phyloP scores from a whole-genome alignment of 2,888 invertebrate genomes.

The Spatulosminthurus flaviceps region DNA sequence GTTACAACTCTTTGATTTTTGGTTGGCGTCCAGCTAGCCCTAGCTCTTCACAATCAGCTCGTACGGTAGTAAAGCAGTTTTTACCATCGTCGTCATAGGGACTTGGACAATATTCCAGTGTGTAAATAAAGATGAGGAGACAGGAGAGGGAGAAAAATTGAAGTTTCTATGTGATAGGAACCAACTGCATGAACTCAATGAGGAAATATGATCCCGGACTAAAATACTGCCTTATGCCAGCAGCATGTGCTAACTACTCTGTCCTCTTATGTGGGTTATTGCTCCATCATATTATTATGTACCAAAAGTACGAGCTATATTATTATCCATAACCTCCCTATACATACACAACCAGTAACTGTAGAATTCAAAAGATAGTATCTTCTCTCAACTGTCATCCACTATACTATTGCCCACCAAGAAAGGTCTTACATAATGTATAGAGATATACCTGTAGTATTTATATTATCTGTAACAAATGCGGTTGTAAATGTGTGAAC shows the following conservation, averaged over 20 bases:
- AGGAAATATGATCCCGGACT: constrained; percentile 39
- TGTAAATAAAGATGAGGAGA: constrained; percentile 40
- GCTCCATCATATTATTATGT: background rate
- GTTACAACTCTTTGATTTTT: too few relatives aligned
- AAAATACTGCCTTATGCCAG: background rate
- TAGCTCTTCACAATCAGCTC: too few relatives aligned
- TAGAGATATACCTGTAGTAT: too few relatives aligned
- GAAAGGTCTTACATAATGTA: too few relatives aligned
- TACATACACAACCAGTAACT: too few relatives aligned
- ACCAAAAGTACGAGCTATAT: background rate
- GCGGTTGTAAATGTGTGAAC: constrained; percentile 14
- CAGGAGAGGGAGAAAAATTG: constrained; percentile 38
- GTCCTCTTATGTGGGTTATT: background rate
- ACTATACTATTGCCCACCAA: too few relatives aligned
- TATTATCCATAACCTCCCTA: background rate
- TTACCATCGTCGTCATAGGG: too few relatives aligned
- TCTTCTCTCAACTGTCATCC: too few relatives aligned
- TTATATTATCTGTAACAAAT: background rate
- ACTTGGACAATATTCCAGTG: constrained; percentile 18
- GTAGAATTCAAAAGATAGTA: too few relatives aligned
- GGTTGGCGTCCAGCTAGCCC: too few relatives aligned
- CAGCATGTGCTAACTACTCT: background rate
- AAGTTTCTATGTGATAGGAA: constrained; percentile 41
- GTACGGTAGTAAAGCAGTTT: too few relatives aligned
- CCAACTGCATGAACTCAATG: constrained; percentile 38